These are phyloP conservation scores for Cuniculus paca DNA, from an alignment of 2,797 vertebrate species.

Conservation along the genomic window DNA sequence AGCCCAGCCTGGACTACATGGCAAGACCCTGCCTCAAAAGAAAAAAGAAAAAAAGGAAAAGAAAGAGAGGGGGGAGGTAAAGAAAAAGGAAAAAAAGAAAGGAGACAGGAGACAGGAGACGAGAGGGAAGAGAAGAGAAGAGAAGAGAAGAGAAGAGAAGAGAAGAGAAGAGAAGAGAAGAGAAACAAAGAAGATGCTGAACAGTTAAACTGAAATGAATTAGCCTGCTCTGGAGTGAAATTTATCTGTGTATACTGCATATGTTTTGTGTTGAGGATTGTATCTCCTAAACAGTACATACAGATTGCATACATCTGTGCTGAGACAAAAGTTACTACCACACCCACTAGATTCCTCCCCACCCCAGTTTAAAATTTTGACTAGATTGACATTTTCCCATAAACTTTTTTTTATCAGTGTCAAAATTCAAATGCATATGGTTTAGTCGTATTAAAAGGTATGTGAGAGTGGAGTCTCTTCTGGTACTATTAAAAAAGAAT, in stretches of 20 bases:
- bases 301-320: conserved; percentile 67
- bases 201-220: conserved; percentile 5
- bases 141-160: too few relatives aligned
- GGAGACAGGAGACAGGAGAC: too few relatives aligned
- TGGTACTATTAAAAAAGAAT: conserved; percentile 63
- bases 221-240: neutral
- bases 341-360: neutral
- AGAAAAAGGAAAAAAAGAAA: too few relatives aligned
- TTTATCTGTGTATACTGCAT: conserved; percentile 11
- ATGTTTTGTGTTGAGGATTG: conserved; percentile 48
- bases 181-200: neutral
- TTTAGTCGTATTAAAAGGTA: conserved; percentile 59
- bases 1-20: too few relatives aligned
- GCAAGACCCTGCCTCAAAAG: too few relatives aligned
- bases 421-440: conserved; percentile 58
- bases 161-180: neutral
- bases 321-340: conserved; percentile 1
- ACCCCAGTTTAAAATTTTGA: neutral
- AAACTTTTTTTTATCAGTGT: conserved; percentile 50
- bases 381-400: conserved; percentile 33
- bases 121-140: too few relatives aligned
- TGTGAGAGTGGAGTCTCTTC: neutral
- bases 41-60: too few relatives aligned
- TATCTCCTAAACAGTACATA: neutral
- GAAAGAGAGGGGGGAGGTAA: too few relatives aligned